Base-by-base conservation (phyloP, 2,113 vertebrate genomes). In the Promerops cafer region DNA sequence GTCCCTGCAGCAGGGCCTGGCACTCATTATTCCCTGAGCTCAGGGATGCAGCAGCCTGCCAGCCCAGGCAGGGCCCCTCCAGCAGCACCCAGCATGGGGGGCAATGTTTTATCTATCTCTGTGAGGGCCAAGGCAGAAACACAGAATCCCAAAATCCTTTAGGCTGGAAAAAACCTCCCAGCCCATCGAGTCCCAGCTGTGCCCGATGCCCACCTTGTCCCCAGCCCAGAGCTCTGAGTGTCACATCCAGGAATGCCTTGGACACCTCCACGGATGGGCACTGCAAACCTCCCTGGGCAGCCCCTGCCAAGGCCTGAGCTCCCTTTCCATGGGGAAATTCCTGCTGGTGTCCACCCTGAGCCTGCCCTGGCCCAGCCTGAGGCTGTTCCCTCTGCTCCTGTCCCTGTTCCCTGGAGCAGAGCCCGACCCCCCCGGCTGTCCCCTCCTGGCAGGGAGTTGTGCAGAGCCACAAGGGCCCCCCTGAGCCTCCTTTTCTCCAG, bases 21-120 rank as follows among this genome's bases (percentile, higher is more conserved):
- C 24, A 30, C n/a, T n/a, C n/a, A n/a, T n/a, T n/a, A n/a, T 11
- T 35, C 50, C 40, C 74, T 10, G 23, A 11, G 49, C 70, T 19
- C 12, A 3, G 40, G 35, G 33, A 31, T 2, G 17, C 44, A 66
- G 70, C 44, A 42, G 44, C 54, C 50, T 44, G 18, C 44, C 65
- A 18, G 65, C 40, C 14, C 47, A 13, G 37, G 47, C 31, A 50
- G 6, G 3, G 28, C 6, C 11, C 57, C 33, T 3, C 18, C 50
- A 13, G 52, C 61, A 37, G 53, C 37, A 7, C 20, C 15, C 57
- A 26, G 59, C 13, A 22, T 27, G 2, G 17, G 22, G 70, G 26
- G 15, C 17, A 11, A 4, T 2, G 30, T 3, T 66, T 35, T 2
- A 1, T 17, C 1, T 1, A 6, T 4, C 24, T 12, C 59, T 30